These are phyloP conservation scores for Heliconius aoede DNA, from an alignment of 2,888 invertebrate genomes.

Conservation along the genomic window DNA sequence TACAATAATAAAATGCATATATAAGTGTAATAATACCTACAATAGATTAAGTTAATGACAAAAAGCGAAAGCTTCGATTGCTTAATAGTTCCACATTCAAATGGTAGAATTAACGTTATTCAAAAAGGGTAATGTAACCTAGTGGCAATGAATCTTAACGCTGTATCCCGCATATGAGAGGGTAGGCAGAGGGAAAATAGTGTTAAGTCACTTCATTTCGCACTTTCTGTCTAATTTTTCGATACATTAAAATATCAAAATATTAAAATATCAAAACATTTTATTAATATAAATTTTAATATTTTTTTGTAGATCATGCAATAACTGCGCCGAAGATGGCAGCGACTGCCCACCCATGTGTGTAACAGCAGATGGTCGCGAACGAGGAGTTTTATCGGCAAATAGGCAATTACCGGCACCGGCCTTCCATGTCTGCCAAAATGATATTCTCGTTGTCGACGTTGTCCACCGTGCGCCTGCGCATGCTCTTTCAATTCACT, in stretches of 20 bases:
- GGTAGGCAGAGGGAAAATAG: too few relatives aligned
- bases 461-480: slow-evolving; percentile 89
- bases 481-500: slow-evolving; percentile 89
- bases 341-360: slow-evolving; percentile 86
- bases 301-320: slow-evolving; percentile 82
- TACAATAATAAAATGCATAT: neutral
- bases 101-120: too few relatives aligned
- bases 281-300: neutral
- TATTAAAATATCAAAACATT: neutral
- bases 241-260: neutral
- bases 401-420: slow-evolving; percentile 87
- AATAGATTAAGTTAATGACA: neutral
- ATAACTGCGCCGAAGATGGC: slow-evolving; percentile 85
- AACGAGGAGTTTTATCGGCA: slow-evolving; percentile 86
- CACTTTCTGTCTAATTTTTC: too few relatives aligned
- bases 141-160: too few relatives aligned
- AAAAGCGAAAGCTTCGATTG: neutral
- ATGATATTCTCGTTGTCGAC: slow-evolving; percentile 90
- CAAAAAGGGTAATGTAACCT: too few relatives aligned
- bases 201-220: too few relatives aligned
- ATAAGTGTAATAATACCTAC: neutral
- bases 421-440: slow-evolving; percentile 87
- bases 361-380: slow-evolving; percentile 86
- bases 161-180: too few relatives aligned
- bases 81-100: neutral